phyloP scores from a whole-genome alignment of 2,113 vertebrate species.

The Syngnathus scovelli region DNA sequence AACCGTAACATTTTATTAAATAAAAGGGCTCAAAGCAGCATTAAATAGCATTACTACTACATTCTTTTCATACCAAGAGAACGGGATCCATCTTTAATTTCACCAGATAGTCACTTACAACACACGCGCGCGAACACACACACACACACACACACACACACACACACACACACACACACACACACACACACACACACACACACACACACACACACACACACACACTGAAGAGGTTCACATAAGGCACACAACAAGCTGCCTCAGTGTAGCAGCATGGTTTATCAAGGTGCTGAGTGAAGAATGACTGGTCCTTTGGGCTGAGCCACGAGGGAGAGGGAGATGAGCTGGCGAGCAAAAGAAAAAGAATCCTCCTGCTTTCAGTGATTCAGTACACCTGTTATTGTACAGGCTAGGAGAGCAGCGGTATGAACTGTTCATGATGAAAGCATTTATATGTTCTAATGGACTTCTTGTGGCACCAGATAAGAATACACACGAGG shows the following conservation, averaged over 20 bases:
- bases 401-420: conserved; percentile 24
- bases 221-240: background rate
- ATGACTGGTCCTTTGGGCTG: conserved; percentile 51
- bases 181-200: too few species aligned
- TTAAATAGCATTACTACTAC: too few species aligned
- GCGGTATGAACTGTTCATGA: conserved; percentile 4
- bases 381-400: conserved; percentile 37
- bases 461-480: conserved; percentile 10
- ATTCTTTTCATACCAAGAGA: conserved; percentile 27
- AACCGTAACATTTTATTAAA: background rate
- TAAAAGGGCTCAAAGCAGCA: background rate
- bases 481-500: conserved; percentile 14
- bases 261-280: conserved; percentile 38
- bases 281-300: conserved; percentile 45
- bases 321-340: conserved; percentile 34
- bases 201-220: too few species aligned
- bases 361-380: conserved; percentile 21
- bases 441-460: conserved; percentile 21
- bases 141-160: too few species aligned
- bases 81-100: conserved; percentile 18
- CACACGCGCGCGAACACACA: background rate
- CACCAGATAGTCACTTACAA: conserved; percentile 25
- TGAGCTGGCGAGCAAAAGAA: conserved; percentile 18
- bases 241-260: conserved; percentile 25
- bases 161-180: too few species aligned